Evolutionary conservation across 2,113 vertebrate species (phyloP).

Genomic region (Phoxinus phoxinus): DNA sequence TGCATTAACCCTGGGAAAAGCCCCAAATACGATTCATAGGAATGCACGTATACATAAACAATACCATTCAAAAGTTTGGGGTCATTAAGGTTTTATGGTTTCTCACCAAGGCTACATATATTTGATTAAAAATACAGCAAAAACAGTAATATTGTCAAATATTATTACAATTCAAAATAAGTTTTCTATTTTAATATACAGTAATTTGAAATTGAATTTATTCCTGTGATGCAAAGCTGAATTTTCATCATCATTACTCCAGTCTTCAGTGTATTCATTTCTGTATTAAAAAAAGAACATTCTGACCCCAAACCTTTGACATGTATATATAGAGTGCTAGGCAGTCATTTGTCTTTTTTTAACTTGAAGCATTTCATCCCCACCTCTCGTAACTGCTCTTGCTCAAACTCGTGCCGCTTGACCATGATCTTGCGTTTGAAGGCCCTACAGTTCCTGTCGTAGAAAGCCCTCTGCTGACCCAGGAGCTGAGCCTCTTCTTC

Average conservation of each 20-base stretch:
- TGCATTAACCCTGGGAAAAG: background rate
- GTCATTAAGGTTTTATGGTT: background rate
- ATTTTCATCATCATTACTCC: too few species aligned
- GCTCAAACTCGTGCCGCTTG: slow-evolving; percentile 92
- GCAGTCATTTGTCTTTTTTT: background rate
- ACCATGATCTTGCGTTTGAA: slow-evolving; percentile 94
- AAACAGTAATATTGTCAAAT: background rate
- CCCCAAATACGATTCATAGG: background rate
- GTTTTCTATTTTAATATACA: too few species aligned
- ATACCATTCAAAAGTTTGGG: background rate
- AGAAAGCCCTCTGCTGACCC: slow-evolving; percentile 93
- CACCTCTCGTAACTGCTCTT: slow-evolving; percentile 97
- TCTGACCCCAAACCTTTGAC: background rate
- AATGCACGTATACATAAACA: background rate
- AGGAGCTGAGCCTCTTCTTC: slow-evolving; percentile 98
- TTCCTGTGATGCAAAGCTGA: too few species aligned
- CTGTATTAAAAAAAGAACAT: background rate
- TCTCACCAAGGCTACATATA: background rate
- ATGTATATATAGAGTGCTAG: background rate
- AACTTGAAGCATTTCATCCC: background rate
- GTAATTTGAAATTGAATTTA: too few species aligned
- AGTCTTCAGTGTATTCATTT: too few species aligned
- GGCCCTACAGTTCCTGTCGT: slow-evolving; percentile 92
- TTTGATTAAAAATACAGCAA: background rate
- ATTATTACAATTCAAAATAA: too few species aligned